Conservation (phyloP, 2,888 invertebrate genomes). For the Lysandra bellargus region DNA sequence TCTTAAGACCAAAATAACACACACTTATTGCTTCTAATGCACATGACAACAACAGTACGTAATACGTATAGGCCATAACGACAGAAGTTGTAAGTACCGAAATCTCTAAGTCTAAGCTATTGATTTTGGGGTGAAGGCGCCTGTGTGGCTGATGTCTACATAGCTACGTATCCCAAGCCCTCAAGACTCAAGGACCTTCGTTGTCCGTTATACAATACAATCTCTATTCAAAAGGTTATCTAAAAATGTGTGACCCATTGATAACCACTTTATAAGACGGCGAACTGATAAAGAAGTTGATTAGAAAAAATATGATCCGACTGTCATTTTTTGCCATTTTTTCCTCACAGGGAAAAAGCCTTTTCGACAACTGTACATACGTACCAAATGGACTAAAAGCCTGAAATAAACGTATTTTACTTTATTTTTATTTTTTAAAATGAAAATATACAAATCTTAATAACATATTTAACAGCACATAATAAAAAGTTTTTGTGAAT, state of each 20-base stretch:
- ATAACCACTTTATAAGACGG: background rate
- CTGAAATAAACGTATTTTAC: too few relatives aligned
- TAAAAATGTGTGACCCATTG: background rate
- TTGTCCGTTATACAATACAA: background rate
- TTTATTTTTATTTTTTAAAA: too few relatives aligned
- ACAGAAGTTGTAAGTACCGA: background rate
- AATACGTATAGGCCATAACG: too few relatives aligned
- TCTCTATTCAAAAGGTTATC: conserved; percentile 4
- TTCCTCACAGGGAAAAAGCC: too few relatives aligned
- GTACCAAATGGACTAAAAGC: background rate
- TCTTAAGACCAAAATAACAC: too few relatives aligned
- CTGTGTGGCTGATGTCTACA: background rate
- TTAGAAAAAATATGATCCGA: background rate
- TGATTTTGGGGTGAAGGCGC: conserved; percentile 16
- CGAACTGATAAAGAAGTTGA: background rate
- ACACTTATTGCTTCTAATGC: too few relatives aligned
- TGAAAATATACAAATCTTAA: too few relatives aligned
- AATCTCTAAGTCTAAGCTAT: background rate
- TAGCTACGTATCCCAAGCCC: conserved; percentile 2
- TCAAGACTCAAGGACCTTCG: conserved; percentile 3
- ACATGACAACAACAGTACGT: too few relatives aligned
- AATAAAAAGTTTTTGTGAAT: background rate
- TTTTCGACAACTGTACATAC: background rate
- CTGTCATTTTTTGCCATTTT: background rate
- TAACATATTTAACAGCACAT: too few relatives aligned